Evolutionary conservation across 2,113 vertebrate genomes (phyloP).

Genomic region (Galemys pyrenaicus): DNA sequence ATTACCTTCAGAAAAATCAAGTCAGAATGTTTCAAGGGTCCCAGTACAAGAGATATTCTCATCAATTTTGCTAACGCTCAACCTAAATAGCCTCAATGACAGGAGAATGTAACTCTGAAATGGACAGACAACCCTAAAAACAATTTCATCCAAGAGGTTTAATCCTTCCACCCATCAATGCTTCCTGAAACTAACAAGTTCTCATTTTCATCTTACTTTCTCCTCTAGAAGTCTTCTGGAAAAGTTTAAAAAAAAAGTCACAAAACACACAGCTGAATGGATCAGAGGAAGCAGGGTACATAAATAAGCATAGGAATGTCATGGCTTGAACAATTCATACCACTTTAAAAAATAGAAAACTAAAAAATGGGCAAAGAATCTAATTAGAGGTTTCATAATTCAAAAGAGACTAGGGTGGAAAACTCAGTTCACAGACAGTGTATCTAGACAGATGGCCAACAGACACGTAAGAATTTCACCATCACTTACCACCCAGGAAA

Average conservation of each 20-base stretch:
- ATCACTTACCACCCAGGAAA: background rate
- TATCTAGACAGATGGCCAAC: background rate
- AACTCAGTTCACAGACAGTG: too few relatives aligned
- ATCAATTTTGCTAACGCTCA: background rate
- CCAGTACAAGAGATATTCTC: background rate
- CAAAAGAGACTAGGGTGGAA: too few relatives aligned
- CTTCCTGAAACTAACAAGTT: background rate
- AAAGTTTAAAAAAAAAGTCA: background rate
- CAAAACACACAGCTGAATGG: background rate
- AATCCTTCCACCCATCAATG: background rate
- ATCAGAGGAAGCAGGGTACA: background rate
- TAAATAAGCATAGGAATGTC: background rate
- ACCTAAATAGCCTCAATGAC: background rate
- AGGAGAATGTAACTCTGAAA: background rate
- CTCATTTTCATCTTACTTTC: conserved; percentile 12
- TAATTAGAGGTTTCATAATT: too few relatives aligned
- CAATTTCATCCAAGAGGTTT: background rate
- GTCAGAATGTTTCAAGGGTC: background rate
- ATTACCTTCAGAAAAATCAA: conserved; percentile 38
- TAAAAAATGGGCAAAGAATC: too few relatives aligned
- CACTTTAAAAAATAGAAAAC: too few relatives aligned
- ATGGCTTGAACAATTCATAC: background rate
- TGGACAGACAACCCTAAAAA: background rate
- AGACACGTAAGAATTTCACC: background rate
- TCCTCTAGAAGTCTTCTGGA: background rate